Percentiles rank a stretch among this genome's conserved stretches.
Conservation (phyloP, 2,888 invertebrate species). For the Drosophila setosimentum region DNA sequence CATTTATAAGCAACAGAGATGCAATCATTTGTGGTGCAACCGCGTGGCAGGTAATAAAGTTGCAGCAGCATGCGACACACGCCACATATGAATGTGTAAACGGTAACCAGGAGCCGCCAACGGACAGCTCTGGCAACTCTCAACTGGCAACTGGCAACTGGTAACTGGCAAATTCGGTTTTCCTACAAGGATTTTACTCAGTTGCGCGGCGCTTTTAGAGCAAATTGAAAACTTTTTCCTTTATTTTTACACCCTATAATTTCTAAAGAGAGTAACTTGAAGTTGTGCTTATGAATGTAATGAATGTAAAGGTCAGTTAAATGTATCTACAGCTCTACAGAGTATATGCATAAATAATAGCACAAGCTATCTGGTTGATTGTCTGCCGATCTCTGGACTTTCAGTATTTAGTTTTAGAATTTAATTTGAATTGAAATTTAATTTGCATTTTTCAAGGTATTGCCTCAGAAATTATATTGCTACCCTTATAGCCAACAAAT, state of each 20-base stretch:
- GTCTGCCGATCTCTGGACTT: not conserved
- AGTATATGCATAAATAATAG: not conserved
- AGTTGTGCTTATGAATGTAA: not conserved
- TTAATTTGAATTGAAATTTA: no score
- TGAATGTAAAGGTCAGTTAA: not conserved
- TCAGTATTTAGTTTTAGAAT: not conserved
- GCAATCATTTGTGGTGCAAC: conserved; percentile 68
- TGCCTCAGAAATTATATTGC: not conserved
- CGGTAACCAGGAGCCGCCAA: conserved; percentile 3
- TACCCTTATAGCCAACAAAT: no score
- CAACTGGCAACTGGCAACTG: not conserved
- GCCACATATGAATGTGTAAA: conserved; percentile 55
- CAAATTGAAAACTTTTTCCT: conserved; percentile 67
- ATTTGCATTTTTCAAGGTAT: fast-evolving
- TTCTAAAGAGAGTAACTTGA: not conserved
- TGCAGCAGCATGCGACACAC: conserved; percentile 23
- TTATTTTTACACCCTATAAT: not conserved
- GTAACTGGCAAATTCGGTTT: conserved; percentile 5
- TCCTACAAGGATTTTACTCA: conserved; percentile 33
- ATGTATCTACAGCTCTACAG: not conserved
- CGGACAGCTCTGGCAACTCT: not conserved
- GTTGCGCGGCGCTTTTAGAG: conserved; percentile 55
- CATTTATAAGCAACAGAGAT: conserved; percentile 56
- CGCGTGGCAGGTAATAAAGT: conserved; percentile 60
- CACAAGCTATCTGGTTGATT: not conserved